A percentile compares a stretch with the other conserved stretches of the same genome.
Evolutionary conservation across 1,140 invertebrate genomes (phyloP).

Genomic region (Calycopis cecrops): DNA sequence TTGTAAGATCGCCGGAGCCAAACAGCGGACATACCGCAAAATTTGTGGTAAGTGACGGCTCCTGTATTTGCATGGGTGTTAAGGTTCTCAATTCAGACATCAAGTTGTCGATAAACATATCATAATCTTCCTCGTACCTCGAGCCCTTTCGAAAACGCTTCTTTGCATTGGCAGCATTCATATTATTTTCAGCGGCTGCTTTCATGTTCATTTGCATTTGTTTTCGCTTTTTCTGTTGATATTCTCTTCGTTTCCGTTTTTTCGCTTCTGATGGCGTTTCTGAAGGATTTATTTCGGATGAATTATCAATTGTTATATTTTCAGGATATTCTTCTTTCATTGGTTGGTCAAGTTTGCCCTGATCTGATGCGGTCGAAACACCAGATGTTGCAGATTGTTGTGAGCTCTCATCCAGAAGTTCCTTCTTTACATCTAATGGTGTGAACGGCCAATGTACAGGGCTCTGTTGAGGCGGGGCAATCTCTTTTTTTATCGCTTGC

Average conservation of each 20-base stretch:
- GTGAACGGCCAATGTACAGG: conserved; percentile 69
- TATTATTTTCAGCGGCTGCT: conserved; percentile 76
- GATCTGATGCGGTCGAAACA: conserved; percentile 76
- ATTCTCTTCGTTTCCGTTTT: conserved; percentile 87
- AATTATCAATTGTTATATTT: conserved; percentile 51
- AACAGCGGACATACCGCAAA: conserved; percentile 87
- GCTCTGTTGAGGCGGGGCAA: conserved; percentile 71
- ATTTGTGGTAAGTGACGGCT: conserved; percentile 90
- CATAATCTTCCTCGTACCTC: conserved; percentile 93
- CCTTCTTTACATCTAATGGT: conserved; percentile 77
- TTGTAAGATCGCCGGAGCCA: conserved; percentile 86
- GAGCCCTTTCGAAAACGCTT: conserved; percentile 89
- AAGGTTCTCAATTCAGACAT: conserved; percentile 89
- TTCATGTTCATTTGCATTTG: conserved; percentile 77
- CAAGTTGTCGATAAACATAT: conserved; percentile 91
- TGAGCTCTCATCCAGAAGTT: conserved; percentile 77
- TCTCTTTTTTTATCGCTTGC: conserved; percentile 73
- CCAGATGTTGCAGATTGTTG: conserved; percentile 75
- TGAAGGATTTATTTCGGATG: conserved; percentile 55
- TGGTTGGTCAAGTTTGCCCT: conserved; percentile 74
- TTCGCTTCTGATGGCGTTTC: conserved; percentile 83
- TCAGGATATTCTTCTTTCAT: conserved; percentile 77
- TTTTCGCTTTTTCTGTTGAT: conserved; percentile 89
- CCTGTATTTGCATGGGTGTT: conserved; percentile 89
- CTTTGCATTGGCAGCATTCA: conserved; percentile 80